Conservation (phyloP, 1,140 invertebrate species). For the Aphis gossypii region DNA sequence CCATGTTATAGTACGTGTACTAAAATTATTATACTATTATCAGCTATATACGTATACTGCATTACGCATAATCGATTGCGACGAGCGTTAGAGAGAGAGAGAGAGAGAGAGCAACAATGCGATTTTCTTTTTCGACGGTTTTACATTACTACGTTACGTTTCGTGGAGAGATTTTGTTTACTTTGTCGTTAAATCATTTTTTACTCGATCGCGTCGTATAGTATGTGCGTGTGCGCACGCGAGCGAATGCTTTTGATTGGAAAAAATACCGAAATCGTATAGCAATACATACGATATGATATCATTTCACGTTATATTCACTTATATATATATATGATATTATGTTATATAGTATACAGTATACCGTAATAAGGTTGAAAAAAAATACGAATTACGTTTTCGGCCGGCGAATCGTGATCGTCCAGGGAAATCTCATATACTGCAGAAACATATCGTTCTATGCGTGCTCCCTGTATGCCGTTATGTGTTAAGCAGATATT, state of each 20-base stretch:
- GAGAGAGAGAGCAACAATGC: background rate
- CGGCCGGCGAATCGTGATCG: background rate
- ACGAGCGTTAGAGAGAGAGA: background rate
- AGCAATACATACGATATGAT: background rate
- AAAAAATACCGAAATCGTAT: background rate
- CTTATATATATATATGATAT: background rate
- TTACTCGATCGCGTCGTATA: background rate
- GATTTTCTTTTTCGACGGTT: background rate
- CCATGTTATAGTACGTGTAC: background rate
- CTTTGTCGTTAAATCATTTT: constrained; percentile 1
- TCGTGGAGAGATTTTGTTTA: background rate
- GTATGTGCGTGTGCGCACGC: background rate
- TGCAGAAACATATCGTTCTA: background rate
- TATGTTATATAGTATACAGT: background rate
- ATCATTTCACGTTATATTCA: background rate
- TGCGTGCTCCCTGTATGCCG: background rate
- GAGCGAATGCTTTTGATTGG: background rate
- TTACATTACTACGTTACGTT: background rate
- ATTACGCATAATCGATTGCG: background rate
- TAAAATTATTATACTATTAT: background rate
- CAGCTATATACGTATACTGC: background rate
- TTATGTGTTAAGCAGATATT: background rate
- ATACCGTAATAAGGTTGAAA: background rate
- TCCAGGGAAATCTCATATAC: background rate
- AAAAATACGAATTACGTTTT: background rate